Base-by-base conservation (phyloP, 2,113 vertebrate species). In the Abramis brama region DNA sequence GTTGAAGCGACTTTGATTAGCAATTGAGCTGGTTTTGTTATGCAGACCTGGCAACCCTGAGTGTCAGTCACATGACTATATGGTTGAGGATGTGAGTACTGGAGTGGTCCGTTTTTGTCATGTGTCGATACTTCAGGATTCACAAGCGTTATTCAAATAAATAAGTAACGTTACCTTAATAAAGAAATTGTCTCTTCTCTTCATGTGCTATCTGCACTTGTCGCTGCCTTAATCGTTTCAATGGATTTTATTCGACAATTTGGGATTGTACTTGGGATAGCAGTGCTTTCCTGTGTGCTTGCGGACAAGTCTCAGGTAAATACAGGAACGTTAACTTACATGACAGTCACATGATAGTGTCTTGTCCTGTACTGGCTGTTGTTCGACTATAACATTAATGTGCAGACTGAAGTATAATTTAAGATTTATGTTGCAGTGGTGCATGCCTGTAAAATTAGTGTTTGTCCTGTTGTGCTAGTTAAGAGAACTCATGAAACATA, bases 211-310 rank as follows among this genome's bases (percentile, higher is more conserved):
- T 75, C 13, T 27, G 19, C 57, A 5, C 12, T 19, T 25, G 77
- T 30, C 10, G 55, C 11, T 3, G 11, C 17, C 10, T 50, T 33
- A 13, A 7, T 81, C 45, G 5, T 23, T 17, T 7, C 47, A 39
- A 83, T 83, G 81, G 81, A 71, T 71, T 39, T 73, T 39, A 10
- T 83, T 43, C 19, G 47, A 55, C 47, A n/a, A 2, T 23, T 52
- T 17, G 27, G 64, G 45, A 17, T 52, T 55, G 2, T 71, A 3
- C 12, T 70, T 52, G 1, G 27, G 2, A 8, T 73, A 25, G 66
- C 64, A 12, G 19, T 39, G 66, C 21, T 70, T n/a, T 36, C 66
- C 25, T 5, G 66, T n/a, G 6, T 50, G 3, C 21, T 11, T 10
- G 60, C 25, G 4, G 12, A 71, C 47, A 4, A 71, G 6, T 6